A percentile compares a stretch with the other conserved stretches of the same genome.
phyloP scores from a whole-genome alignment of 2,113 vertebrate genomes.

The Cyanoramphus novaezelandiae region DNA sequence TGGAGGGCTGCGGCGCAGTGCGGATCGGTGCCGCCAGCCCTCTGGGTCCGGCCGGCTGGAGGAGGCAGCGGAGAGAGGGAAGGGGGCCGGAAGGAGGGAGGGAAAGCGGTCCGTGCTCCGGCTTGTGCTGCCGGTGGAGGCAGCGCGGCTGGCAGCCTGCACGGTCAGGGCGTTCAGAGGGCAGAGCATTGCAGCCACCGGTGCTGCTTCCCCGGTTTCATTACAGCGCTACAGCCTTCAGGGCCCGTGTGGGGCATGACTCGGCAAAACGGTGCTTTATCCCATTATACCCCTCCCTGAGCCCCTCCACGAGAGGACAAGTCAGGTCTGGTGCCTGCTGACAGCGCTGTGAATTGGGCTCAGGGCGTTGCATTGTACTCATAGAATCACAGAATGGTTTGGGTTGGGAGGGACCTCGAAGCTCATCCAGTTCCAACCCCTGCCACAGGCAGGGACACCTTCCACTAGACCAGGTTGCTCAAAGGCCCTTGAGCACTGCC shows the following conservation, averaged over 20 bases:
- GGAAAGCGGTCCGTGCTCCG: rapidly evolving
- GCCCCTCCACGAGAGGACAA: neutral
- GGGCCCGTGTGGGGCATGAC: neutral
- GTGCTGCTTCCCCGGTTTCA: neutral
- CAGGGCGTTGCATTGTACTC: neutral
- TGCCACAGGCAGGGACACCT: neutral
- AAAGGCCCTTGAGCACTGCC: neutral
- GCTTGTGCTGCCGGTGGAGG: neutral
- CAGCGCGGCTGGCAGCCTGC: neutral
- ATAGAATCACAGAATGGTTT: neutral
- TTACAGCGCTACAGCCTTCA: neutral
- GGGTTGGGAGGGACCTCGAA: neutral
- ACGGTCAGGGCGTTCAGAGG: rapidly evolving
- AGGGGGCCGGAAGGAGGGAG: neutral
- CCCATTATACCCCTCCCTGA: neutral
- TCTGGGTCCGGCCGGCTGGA: neutral
- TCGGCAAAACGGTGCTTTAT: neutral
- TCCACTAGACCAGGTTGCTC: neutral
- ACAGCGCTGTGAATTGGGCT: neutral
- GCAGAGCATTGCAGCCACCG: rapidly evolving
- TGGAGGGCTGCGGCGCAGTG: rapidly evolving
- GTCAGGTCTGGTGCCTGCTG: neutral
- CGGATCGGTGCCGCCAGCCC: neutral
- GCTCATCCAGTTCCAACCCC: neutral
- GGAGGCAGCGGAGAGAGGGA: neutral